Evolutionary conservation across 2,797 vertebrate species (phyloP).

Genomic region (Petrocephalus schoutedeni): DNA sequence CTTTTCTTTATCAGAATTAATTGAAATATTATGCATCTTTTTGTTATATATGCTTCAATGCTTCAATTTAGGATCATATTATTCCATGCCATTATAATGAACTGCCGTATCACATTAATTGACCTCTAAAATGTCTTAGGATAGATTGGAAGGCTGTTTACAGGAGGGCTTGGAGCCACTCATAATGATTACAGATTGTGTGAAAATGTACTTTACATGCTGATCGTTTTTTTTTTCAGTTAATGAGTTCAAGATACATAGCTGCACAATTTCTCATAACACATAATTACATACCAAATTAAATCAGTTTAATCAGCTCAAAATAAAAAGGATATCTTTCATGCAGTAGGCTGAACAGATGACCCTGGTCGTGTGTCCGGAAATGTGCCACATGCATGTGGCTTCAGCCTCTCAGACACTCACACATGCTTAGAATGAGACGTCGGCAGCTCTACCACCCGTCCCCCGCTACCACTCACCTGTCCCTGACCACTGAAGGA

Average conservation of each 20-base stretch:
- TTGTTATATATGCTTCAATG: background rate
- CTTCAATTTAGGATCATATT: conserved; percentile 5
- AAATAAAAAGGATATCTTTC: background rate
- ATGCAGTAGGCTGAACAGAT: background rate
- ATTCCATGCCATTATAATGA: conserved; percentile 5
- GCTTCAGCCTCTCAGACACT: background rate
- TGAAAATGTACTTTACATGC: background rate
- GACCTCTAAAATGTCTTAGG: conserved; percentile 11
- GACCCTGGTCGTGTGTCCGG: background rate
- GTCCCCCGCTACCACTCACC: too few relatives aligned
- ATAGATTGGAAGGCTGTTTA: conserved; percentile 12
- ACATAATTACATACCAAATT: conserved; percentile 12
- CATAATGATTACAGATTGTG: conserved; percentile 4
- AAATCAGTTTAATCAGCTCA: background rate
- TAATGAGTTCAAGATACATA: conserved; percentile 12
- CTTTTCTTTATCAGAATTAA: background rate
- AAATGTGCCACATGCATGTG: background rate
- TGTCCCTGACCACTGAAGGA: background rate
- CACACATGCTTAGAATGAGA: background rate
- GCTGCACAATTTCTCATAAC: background rate
- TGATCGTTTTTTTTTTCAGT: background rate
- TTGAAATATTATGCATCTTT: conserved; percentile 13
- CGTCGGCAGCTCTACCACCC: background rate
- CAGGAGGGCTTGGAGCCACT: background rate
- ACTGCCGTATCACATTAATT: background rate